Conservation (phyloP, 2,797 vertebrate species). For the Microtus agrestis region DNA sequence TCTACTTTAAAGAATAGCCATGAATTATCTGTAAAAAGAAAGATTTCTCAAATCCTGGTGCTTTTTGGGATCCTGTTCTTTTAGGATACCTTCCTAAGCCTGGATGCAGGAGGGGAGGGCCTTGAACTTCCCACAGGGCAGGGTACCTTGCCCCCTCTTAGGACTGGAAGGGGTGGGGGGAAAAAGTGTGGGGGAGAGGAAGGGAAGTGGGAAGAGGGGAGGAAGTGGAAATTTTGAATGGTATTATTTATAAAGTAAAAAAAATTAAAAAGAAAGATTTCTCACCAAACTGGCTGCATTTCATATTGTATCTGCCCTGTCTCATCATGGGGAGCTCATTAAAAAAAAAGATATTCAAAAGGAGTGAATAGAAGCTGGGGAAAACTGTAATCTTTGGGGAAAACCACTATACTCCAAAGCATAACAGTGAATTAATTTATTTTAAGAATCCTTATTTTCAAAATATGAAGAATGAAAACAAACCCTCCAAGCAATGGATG, state of each 20-base stretch:
- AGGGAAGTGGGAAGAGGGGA: too few species aligned
- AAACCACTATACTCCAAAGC: not conserved
- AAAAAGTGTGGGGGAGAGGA: too few species aligned
- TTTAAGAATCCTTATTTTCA: not conserved
- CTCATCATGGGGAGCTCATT: not conserved
- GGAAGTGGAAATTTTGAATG: too few species aligned
- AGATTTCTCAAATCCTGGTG: too few species aligned
- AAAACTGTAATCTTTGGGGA: not conserved
- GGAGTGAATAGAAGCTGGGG: not conserved
- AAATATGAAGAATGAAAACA: constrained; percentile 14
- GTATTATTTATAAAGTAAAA: too few species aligned
- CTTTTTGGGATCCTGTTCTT: too few species aligned
- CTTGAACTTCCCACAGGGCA: too few species aligned
- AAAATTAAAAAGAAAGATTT: not conserved
- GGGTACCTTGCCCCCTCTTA: too few species aligned
- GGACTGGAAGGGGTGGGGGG: too few species aligned
- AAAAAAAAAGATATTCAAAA: not conserved
- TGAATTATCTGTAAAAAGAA: not conserved
- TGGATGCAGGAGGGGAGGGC: too few species aligned
- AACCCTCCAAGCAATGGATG: not conserved
- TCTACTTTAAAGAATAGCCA: not conserved
- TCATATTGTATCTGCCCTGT: not conserved
- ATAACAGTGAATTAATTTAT: not conserved
- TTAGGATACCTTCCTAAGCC: too few species aligned
- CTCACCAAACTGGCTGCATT: not conserved